Evolutionary conservation across 2,888 invertebrate genomes (phyloP), one percentile per base, ranked within the genome.

Genomic region (Pristionchus exspectatus): DNA sequence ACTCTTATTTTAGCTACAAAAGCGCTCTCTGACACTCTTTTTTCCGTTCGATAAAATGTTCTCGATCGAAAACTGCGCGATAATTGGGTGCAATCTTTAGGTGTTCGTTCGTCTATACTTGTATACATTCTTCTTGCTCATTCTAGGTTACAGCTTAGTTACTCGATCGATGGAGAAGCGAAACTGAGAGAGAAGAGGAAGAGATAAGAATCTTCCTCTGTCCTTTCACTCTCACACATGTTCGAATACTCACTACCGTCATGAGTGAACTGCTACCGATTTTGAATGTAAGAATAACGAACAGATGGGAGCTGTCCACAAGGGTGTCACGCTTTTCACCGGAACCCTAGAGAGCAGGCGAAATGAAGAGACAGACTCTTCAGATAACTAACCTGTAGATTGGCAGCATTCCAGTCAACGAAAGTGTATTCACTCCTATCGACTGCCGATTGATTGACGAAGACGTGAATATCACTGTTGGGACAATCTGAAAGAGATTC

Each of bases 391-490:
- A 88, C 88, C 88, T 88, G 88, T 33, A 88, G 54, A 88, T 44
- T 77, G 69, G 33, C 74, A 27, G 88, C 77, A 33, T 88, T 88
- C 88, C 77, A 77, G 56, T 88, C 44, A 2, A 88, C 88, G 69
- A 88, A 88, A 24, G 88, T 88, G 56, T 88, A 88, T 59, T 88
- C 88, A 12, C 7, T 77, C 88, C 93, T 88, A 87, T 93, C 92
- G 18, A 91, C 91, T 12, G 88, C 90, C 12, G 92, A 91, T 72
- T 91, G 86, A 86, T 93, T 93, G 72, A 91, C 89, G 59, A 90
- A 92, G 44, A 91, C 93, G 77, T 92, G 92, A 87, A 93, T 92
- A 69, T 92, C 91, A 59, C 91, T 92, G 84, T 91, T 77, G 81
- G 91, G 90, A 86, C 93, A 93, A 63, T 87, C 92, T 93, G 92